These are phyloP conservation scores for Corythaeola cristata DNA, from an alignment of 2,113 vertebrate species.

Conservation along the genomic window DNA sequence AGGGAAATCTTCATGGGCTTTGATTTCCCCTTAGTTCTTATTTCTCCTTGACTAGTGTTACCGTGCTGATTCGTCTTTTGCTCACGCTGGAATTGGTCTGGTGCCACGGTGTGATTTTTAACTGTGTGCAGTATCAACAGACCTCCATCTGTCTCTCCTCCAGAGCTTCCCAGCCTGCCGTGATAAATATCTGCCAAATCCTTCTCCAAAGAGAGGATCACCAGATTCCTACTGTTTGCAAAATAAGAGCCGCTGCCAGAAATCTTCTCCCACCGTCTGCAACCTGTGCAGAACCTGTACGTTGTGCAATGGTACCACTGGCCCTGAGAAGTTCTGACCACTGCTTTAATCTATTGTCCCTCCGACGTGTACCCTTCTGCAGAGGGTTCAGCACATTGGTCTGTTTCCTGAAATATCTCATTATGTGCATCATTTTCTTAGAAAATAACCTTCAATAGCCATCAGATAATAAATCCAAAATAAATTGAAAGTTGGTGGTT, in stretches of 20 bases:
- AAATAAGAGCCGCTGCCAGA: neutral
- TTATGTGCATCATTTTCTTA: neutral
- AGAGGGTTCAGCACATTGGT: neutral
- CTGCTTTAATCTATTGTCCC: neutral
- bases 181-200: slow-evolving; percentile 53
- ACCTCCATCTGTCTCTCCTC: slow-evolving; percentile 63
- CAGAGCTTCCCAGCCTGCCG: slow-evolving; percentile 39
- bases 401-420: neutral
- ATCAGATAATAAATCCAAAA: neutral
- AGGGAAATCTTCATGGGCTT: neutral
- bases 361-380: neutral
- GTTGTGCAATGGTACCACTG: neutral
- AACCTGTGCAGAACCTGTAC: neutral
- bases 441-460: neutral
- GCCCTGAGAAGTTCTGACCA: neutral
- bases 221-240: slow-evolving; percentile 67
- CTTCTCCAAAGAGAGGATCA: slow-evolving; percentile 54
- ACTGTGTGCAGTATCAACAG: slow-evolving; percentile 49
- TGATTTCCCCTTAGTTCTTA: neutral
- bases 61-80: neutral
- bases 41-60: neutral
- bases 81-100: slow-evolving; percentile 25
- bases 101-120: slow-evolving; percentile 62
- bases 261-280: neutral
- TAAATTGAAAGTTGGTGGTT: fast-evolving